Evolutionary conservation across 2,888 invertebrate species (phyloP).

Genomic region (Epistrophe grossulariae): DNA sequence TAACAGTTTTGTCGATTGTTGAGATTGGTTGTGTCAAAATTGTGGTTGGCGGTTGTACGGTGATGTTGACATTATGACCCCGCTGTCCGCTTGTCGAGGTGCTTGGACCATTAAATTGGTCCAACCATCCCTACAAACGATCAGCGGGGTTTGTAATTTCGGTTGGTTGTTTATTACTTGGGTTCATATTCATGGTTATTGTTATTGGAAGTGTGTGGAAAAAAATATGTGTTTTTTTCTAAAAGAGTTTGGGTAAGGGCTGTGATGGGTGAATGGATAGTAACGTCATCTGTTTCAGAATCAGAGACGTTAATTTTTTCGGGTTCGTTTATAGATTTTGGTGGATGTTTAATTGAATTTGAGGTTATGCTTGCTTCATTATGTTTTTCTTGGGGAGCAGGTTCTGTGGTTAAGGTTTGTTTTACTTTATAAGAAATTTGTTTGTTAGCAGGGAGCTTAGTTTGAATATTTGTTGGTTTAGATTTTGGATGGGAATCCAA

Average conservation of each 20-base stretch:
- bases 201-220: background rate
- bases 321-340: too few species aligned
- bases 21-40: background rate
- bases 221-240: background rate
- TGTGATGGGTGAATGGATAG: too few species aligned
- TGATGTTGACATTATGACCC: background rate
- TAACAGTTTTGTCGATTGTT: constrained; percentile 17
- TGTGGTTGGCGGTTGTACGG: constrained; percentile 9
- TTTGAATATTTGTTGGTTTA: background rate
- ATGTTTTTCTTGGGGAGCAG: too few species aligned
- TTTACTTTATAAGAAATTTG: constrained; percentile 6
- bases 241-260: background rate
- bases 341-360: too few species aligned
- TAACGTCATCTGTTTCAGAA: background rate
- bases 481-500: background rate
- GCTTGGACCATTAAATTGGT: constrained; percentile 1
- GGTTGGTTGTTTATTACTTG: background rate
- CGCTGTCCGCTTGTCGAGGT: constrained; percentile 10
- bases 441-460: background rate
- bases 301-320: too few species aligned
- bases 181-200: constrained; percentile 1
- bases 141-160: constrained; percentile 6
- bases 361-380: too few species aligned
- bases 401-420: background rate
- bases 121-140: background rate